phyloP scores from a whole-genome alignment of 1,140 invertebrate species.

The Eumaeus atala region DNA sequence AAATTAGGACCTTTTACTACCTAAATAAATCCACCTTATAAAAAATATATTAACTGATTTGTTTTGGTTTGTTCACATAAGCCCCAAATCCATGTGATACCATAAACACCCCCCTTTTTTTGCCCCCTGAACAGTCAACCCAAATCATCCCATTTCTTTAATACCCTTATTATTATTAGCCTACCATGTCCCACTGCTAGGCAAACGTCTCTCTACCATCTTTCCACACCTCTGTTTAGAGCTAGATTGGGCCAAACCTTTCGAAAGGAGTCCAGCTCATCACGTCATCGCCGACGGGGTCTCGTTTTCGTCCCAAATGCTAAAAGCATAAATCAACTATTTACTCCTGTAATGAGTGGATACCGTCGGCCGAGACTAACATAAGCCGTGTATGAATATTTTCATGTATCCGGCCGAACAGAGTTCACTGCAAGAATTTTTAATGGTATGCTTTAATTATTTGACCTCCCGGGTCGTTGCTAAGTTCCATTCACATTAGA shows the following conservation, averaged over 20 bases:
- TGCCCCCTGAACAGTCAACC: too few species aligned
- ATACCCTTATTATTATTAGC: too few species aligned
- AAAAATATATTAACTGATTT: background rate
- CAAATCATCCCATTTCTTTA: too few species aligned
- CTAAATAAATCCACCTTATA: too few species aligned
- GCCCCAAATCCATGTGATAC: background rate
- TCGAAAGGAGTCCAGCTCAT: too few species aligned
- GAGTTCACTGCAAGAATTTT: slow-evolving; percentile 65
- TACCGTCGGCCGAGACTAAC: slow-evolving; percentile 29
- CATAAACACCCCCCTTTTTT: background rate
- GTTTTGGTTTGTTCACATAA: background rate
- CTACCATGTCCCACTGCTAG: too few species aligned
- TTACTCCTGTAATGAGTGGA: slow-evolving; percentile 26
- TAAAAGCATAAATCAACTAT: slow-evolving; percentile 12
- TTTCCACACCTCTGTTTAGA: too few species aligned
- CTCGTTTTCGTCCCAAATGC: background rate
- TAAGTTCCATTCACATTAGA: slow-evolving; percentile 71
- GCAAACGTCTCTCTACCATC: too few species aligned
- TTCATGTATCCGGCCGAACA: slow-evolving; percentile 62
- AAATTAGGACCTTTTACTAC: too few species aligned
- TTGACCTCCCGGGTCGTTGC: slow-evolving; percentile 45
- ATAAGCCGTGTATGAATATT: slow-evolving; percentile 58
- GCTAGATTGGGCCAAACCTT: too few species aligned
- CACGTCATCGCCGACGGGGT: too few species aligned
- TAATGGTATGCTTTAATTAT: slow-evolving; percentile 71